These are phyloP conservation scores for Bufotes viridis DNA, from an alignment of 2,797 vertebrate species.

Conservation along the genomic window DNA sequence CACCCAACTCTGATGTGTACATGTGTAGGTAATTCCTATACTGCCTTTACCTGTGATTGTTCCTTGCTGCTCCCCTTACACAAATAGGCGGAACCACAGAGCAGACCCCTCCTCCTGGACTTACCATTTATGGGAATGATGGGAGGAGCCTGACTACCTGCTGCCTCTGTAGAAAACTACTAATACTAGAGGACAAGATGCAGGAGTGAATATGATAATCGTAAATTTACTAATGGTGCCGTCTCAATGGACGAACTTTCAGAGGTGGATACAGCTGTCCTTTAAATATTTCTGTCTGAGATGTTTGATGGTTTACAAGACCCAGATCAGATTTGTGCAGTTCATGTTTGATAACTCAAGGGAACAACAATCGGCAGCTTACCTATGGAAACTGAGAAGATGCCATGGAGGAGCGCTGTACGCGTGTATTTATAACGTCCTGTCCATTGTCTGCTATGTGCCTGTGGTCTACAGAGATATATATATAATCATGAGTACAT, in stretches of 20 bases:
- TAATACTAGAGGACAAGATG: not conserved
- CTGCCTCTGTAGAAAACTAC: not conserved
- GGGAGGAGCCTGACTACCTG: not conserved
- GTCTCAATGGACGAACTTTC: not conserved
- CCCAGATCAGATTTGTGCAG: not conserved
- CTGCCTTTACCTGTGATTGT: no score
- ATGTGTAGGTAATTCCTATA: not conserved
- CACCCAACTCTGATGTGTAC: not conserved
- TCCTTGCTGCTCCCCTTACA: no score
- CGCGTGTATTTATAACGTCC: not conserved
- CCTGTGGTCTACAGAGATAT: not conserved
- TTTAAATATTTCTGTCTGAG: not conserved
- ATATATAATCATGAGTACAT: no score
- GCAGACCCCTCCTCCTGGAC: not conserved
- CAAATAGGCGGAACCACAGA: not conserved
- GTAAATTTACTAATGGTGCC: not conserved
- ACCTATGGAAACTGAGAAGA: not conserved
- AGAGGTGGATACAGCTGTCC: not conserved
- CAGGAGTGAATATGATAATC: not conserved
- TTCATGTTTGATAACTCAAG: not conserved
- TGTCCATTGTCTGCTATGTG: not conserved
- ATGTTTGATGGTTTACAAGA: not conserved
- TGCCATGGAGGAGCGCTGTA: not conserved
- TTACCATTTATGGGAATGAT: not conserved
- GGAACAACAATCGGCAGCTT: not conserved